These are phyloP conservation scores for Prionace glauca DNA, from an alignment of 2,797 vertebrate species.

Conservation along the genomic window DNA sequence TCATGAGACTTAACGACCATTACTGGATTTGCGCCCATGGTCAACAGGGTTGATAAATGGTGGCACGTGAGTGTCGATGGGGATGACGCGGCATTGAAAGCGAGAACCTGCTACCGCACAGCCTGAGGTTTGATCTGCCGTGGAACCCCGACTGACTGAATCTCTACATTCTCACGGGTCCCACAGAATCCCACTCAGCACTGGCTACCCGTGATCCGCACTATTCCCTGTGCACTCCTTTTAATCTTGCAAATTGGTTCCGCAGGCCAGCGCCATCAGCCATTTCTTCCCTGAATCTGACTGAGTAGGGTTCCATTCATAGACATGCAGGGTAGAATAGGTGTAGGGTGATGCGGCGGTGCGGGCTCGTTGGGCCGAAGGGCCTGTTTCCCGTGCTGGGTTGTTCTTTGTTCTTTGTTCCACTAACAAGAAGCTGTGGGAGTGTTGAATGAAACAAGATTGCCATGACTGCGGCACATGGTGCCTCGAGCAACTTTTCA, in stretches of 20 bases:
- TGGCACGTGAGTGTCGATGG: neutral
- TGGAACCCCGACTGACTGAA: neutral
- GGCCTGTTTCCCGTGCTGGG: no score
- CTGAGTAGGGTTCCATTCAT: no score
- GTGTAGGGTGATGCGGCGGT: no score
- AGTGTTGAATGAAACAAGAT: neutral
- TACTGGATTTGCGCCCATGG: no score
- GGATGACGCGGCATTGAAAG: neutral
- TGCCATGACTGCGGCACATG: neutral
- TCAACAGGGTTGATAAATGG: no score
- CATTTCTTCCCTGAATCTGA: no score
- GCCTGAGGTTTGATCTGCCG: neutral
- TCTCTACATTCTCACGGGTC: neutral
- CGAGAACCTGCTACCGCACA: neutral
- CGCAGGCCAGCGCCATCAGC: neutral
- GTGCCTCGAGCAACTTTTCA: neutral
- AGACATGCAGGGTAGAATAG: no score
- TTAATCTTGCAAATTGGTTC: neutral
- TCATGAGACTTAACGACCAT: no score
- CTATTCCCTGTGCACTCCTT: neutral
- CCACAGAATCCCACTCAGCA: neutral
- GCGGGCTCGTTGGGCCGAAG: no score
- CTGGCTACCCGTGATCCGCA: neutral
- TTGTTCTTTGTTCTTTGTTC: no score
- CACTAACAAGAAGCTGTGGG: neutral